Base-by-base conservation (phyloP, 2,113 vertebrate species). In the Jacana jacana region DNA sequence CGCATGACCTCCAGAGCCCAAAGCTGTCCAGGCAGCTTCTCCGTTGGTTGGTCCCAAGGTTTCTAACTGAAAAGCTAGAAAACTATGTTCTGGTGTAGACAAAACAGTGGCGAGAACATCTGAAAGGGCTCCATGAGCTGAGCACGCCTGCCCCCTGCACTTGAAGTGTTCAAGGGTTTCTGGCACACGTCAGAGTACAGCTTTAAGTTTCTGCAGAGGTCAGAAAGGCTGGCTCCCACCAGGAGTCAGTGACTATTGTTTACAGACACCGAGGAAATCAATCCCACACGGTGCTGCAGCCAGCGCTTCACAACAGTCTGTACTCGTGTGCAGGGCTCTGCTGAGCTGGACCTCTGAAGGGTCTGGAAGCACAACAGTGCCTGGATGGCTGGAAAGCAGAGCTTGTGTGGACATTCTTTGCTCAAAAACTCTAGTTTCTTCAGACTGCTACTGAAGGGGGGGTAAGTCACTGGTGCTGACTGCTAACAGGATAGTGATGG, bases 181-280 rank as follows among this genome's bases (percentile, higher is more conserved):
- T 55, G 48, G 69, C 20, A 81, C 39, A 71, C n/a, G 64, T 73
- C 35, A 31, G 75, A 77, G 31, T 8, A 15, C 76, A 90, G 61
- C 72, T 65, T 24, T 11, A 69, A 40, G 37, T 6, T 80, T 30
- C 46, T 33, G 31, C 1, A 0, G 58, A 52, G 35, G 69, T 75
- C 60, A 1, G 4, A 81, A 91, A 61, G 25, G 77, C 77, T 75
- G 61, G 40, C 52, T 48, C 52, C 57, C 81, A 37, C 30, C 8
- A 66, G 66, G 25, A 69, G 57, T 37, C 54, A 64, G 72, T 8
- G 18, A 28, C 65, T 57, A 65, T 20, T 81, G 61, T 79, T 95
- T 89, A 79, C 86, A 96, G 89, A 91, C 28, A 69, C 78, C 17
- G 35, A 95, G 83, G 86, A 95, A 93, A 84, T 81, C 61, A 89